phyloP scores from a whole-genome alignment of 2,113 vertebrate genomes.

The Gallinago paraguaiae region DNA sequence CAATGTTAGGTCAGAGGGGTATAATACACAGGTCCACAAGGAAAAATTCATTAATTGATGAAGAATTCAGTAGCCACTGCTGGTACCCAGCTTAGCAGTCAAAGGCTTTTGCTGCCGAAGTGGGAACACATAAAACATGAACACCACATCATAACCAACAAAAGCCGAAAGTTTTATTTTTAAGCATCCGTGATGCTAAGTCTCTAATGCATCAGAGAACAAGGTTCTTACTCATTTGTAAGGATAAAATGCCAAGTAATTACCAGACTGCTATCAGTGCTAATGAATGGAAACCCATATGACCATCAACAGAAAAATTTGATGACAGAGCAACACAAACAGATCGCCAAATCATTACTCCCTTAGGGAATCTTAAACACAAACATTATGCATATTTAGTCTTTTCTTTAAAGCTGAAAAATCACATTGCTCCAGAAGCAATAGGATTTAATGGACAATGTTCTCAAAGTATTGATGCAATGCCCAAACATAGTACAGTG shows the following conservation, averaged over 20 bases:
- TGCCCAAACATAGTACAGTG: background rate
- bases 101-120: background rate
- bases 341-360: background rate
- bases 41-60: background rate
- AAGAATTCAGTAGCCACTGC: background rate
- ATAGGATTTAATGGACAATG: background rate
- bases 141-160: background rate
- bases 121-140: background rate
- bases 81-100: too few relatives aligned
- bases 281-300: background rate
- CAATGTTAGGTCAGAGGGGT: background rate
- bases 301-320: background rate
- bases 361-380: background rate
- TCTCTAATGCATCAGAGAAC: background rate
- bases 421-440: background rate
- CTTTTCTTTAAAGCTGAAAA: background rate
- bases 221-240: background rate
- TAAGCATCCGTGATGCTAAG: background rate
- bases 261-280: background rate
- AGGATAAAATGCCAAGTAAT: background rate
- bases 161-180: background rate
- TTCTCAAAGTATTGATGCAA: background rate
- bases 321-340: background rate
- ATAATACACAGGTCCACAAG: background rate
- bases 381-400: background rate